These are phyloP conservation scores for Ephestia elutella DNA, from an alignment of 1,140 invertebrate species.

Conservation along the genomic window DNA sequence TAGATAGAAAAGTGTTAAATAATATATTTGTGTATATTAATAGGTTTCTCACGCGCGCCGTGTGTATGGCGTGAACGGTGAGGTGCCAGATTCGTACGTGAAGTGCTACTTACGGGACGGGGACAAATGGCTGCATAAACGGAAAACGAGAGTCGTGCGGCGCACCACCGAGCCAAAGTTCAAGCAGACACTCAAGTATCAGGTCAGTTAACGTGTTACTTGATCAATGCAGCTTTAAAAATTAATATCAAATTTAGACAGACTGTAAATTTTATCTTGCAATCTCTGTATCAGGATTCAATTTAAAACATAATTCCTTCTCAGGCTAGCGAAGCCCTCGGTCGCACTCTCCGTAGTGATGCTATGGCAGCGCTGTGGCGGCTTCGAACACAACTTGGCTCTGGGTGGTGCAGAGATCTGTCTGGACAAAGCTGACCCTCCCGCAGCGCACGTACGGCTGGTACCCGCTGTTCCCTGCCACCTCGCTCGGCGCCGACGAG, in stretches of 20 bases:
- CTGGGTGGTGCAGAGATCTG: slow-evolving; percentile 90
- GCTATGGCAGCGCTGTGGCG: slow-evolving; percentile 91
- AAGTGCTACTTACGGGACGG: slow-evolving; percentile 94
- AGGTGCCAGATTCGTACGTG: slow-evolving; percentile 89
- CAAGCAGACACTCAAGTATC: slow-evolving; percentile 91
- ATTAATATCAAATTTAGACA: no score
- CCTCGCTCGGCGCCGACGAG: slow-evolving; percentile 57
- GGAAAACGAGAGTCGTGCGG: slow-evolving; percentile 89
- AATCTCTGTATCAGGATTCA: no score
- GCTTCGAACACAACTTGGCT: slow-evolving; percentile 90
- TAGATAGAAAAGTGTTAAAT: neutral
- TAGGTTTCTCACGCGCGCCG: slow-evolving; percentile 65
- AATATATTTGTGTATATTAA: slow-evolving; percentile 5
- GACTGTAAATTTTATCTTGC: no score
- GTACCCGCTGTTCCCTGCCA: slow-evolving; percentile 90
- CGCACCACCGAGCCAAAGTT: slow-evolving; percentile 88
- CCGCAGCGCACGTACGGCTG: slow-evolving; percentile 86
- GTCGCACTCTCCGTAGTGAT: slow-evolving; percentile 89
- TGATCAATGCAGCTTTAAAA: neutral
- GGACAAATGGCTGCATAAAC: slow-evolving; percentile 90
- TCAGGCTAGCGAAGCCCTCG: slow-evolving; percentile 86
- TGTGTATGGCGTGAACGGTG: slow-evolving; percentile 65
- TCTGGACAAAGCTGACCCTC: slow-evolving; percentile 85
- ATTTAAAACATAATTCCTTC: neutral
- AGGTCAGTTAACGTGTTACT: slow-evolving; percentile 65